Evolutionary conservation across 2,888 invertebrate genomes (phyloP), one percentile per base, ranked within the genome.

Genomic region (Siphonodentalium dalli): DNA sequence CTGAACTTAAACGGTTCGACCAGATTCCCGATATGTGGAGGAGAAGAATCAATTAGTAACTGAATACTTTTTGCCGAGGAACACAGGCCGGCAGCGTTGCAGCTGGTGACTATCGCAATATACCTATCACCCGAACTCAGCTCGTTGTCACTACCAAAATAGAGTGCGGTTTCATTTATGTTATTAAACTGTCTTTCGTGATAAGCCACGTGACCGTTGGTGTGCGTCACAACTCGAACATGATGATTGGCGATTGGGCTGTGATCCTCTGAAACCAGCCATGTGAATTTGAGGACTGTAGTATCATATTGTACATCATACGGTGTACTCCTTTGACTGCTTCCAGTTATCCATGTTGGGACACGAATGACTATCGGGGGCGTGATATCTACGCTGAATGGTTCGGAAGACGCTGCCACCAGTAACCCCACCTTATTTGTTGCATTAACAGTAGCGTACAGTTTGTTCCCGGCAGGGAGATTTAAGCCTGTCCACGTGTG

Each of bases 21-120:
- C n/a, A n/a, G n/a, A n/a, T n/a, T n/a, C n/a, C n/a, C n/a, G n/a
- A n/a, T n/a, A n/a, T 62, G 61, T 6, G 71, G 71, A 0, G 71
- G 66, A 5, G 65, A 56, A 9, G 63, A 61, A 51, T 71, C 68
- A 23, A 71, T 56, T 8, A 63, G 28, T 1, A 68, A 18, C 20
- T 52, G 46, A 20, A 54, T 18, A 31, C 56, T 63, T 13, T 27
- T 20, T 15, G 44, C 52, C 5, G 60, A 46, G 7, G 55, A 41
- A 50, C 71, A 71, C 7, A 58, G 54, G 2, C 53, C 54, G 13
- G 68, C 68, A n/a, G 38, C 45, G 23, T 68, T 68, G 46, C 68
- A 68, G 11, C 58, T 45, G 3, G 61, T 61, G 1, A 66, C 54
- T 18, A 41, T 26, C 2, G 50, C 56, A 4, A 21, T 35, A 38